These are phyloP conservation scores for Arothron firmamentum DNA, from an alignment of 2,113 vertebrate genomes.

Conservation along the genomic window DNA sequence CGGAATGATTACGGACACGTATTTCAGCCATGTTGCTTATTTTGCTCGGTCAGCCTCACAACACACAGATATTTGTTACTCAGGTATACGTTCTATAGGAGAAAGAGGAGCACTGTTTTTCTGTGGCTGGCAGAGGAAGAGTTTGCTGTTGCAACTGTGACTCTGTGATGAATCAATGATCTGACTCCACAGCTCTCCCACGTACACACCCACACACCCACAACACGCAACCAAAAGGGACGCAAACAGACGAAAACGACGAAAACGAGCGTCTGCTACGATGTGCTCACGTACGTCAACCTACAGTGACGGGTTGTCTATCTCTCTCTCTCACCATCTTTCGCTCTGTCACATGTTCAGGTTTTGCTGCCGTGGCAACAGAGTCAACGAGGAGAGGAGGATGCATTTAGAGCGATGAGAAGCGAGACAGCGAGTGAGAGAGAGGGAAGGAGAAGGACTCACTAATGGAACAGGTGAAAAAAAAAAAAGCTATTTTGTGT, in stretches of 20 bases:
- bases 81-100: neutral
- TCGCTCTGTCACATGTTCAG: conserved; percentile 44
- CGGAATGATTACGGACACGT: too few relatives aligned
- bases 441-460: conserved; percentile 5
- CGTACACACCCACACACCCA: conserved; percentile 35
- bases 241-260: conserved; percentile 3
- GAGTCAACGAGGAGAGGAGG: conserved; percentile 52
- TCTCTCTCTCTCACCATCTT: conserved; percentile 45
- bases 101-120: neutral
- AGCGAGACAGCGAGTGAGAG: conserved; percentile 16
- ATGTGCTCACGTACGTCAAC: too few relatives aligned
- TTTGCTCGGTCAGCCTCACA: conserved; percentile 9
- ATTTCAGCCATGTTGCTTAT: too few relatives aligned
- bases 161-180: conserved; percentile 59
- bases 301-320: conserved; percentile 5
- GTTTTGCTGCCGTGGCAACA: conserved; percentile 77
- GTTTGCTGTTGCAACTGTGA: conserved; percentile 34
- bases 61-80: conserved; percentile 24
- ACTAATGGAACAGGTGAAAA: conserved; percentile 65
- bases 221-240: conserved; percentile 11
- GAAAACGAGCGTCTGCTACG: too few relatives aligned
- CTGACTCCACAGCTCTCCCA: conserved; percentile 62
- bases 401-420: conserved; percentile 30
- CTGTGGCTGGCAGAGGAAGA: neutral
- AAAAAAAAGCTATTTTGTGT: conserved; percentile 31